Base-by-base conservation (phyloP, 2,888 invertebrate species). In the Apantesis nais region DNA sequence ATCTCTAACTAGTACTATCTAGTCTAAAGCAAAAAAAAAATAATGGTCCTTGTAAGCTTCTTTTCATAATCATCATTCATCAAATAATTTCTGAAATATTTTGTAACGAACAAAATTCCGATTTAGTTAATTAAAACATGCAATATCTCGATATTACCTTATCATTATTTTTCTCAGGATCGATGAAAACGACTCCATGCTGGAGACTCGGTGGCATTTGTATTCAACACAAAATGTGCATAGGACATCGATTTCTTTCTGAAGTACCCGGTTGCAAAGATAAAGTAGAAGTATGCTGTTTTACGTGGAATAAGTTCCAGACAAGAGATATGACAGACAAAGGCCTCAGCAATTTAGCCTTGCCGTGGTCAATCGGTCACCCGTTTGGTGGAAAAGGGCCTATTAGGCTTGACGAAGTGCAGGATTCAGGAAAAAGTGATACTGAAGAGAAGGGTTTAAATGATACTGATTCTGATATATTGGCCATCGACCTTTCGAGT, bases 171-270 rank as follows among this genome's bases (percentile, higher is more conserved):
- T 81, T 73, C 71, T 61, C 79, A 94, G 94, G 90, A 76, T 92
- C 93, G 0, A 73, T 93, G 85, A 76, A 85, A 77, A 81, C 86
- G 2, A 93, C 93, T 3, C 87, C 91, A 1, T 95, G 94, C 77
- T 94, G 93, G 92, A 41, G 78, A 63, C 82, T 85, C 1, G 92
- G 92, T 1, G 94, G 94, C 0, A 89, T 95, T 74, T 95, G 94
- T 79, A 79, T 94, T 61, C 80, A 87, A 70, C 67, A 83, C 71
- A 84, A 87, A 19, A 82, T 94, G n/a, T 95, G 94, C 65, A 76
- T 79, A 1, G 91, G 91, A 2, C 82, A 80, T 55, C 81, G 77
- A 12, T 92, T 68, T 25, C 74, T 91, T 16, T 83, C 90, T 0
- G 85, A 93, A 83, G 86, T 92, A 2, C 87, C 88, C 1, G 94